A percentile compares a stretch with the other conserved stretches of the same genome.
These are phyloP conservation scores for Anoncus sp. DNA, from an alignment of 2,888 invertebrate species.

Conservation along the genomic window DNA sequence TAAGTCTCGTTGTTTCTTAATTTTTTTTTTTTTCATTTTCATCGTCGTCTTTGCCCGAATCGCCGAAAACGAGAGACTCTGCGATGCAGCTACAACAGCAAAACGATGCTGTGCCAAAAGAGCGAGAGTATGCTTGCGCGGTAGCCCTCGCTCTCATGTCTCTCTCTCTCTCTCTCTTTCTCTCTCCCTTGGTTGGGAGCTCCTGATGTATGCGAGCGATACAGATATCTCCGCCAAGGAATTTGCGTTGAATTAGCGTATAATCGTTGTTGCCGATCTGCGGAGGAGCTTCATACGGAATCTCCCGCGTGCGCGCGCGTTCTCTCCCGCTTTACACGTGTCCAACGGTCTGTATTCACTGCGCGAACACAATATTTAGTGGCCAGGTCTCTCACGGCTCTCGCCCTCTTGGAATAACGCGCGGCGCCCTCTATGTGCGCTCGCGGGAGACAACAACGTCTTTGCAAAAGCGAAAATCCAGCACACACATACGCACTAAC, in stretches of 20 bases:
- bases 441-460: conserved; percentile 2
- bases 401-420: conserved; percentile 10
- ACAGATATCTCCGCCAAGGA: conserved; percentile 82
- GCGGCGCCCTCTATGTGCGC: conserved; percentile 24
- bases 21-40: conserved; percentile 21
- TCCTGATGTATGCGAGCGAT: conserved; percentile 81
- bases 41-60: conserved; percentile 34
- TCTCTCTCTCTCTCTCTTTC: conserved; percentile 42
- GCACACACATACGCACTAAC: no score
- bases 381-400: conserved; percentile 68
- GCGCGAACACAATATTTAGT: conserved; percentile 83
- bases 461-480: conserved; percentile 4
- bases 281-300: conserved; percentile 77
- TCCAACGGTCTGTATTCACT: conserved; percentile 81
- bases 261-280: conserved; percentile 82
- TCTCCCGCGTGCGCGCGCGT: conserved; percentile 73
- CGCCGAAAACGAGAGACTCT: conserved; percentile 37
- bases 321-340: conserved; percentile 80
- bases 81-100: conserved; percentile 25
- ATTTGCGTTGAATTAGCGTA: conserved; percentile 83
- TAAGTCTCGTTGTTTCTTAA: conserved; percentile 12
- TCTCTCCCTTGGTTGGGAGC: conserved; percentile 55
- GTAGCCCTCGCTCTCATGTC: conserved; percentile 45
- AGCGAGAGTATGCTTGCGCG: conserved; percentile 36
- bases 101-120: conserved; percentile 52